phyloP scores from a whole-genome alignment of 2,888 invertebrate species.

The Heliconius aoede region DNA sequence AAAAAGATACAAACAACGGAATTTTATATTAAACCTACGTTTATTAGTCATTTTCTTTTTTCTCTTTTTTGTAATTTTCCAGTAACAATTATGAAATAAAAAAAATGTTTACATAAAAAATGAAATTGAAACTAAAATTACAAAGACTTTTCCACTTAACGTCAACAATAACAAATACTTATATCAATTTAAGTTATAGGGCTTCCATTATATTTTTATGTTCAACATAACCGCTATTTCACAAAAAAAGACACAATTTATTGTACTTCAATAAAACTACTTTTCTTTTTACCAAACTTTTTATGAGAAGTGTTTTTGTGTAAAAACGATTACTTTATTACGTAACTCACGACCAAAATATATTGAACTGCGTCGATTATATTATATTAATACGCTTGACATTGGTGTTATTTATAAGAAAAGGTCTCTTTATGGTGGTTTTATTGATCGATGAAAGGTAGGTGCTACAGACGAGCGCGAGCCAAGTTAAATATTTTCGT shows the following conservation, averaged over 20 bases:
- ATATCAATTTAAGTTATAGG: constrained; percentile 2
- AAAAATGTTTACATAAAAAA: too few species aligned
- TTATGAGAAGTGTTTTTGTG: constrained; percentile 10
- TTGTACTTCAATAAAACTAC: constrained; percentile 3
- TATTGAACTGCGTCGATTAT: constrained; percentile 13
- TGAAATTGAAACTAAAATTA: too few species aligned
- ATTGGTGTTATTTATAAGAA: constrained; percentile 7
- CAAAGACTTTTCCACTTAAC: neutral
- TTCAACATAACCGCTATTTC: neutral
- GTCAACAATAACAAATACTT: neutral
- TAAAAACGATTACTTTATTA: neutral
- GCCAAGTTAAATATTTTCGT: constrained; percentile 65
- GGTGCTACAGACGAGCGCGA: constrained; percentile 48
- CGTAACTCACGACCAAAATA: neutral
- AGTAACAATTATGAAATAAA: too few species aligned
- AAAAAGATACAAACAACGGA: too few species aligned
- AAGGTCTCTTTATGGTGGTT: constrained; percentile 43
- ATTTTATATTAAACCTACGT: too few species aligned
- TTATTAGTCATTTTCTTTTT: too few species aligned
- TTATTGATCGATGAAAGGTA: constrained; percentile 47
- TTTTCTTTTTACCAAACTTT: neutral
- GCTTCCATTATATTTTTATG: neutral
- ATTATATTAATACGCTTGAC: too few species aligned
- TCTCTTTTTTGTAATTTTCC: too few species aligned
- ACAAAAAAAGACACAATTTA: neutral